These are phyloP conservation scores for Eumaeus atala DNA, from an alignment of 1,140 invertebrate species.

Conservation along the genomic window DNA sequence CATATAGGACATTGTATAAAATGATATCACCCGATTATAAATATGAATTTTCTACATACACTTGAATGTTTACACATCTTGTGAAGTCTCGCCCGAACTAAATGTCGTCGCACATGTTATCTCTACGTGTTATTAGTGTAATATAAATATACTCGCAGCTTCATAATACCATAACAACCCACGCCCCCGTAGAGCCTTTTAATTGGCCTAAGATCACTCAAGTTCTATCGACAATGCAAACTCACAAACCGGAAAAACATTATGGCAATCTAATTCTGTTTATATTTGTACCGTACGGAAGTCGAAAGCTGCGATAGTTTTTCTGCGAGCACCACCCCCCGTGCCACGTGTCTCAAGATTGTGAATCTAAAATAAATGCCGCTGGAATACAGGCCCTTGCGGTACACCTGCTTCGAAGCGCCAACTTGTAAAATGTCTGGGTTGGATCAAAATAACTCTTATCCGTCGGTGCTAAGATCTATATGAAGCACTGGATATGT, in stretches of 20 bases:
- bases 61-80: too few species aligned
- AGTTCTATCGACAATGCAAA: slow-evolving; percentile 38
- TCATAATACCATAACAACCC: slow-evolving; percentile 9
- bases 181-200: slow-evolving; percentile 22
- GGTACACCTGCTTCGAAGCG: slow-evolving; percentile 52
- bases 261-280: slow-evolving; percentile 65
- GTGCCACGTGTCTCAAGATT: slow-evolving; percentile 59
- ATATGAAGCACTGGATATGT: slow-evolving; percentile 1
- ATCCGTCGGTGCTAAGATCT: not conserved
- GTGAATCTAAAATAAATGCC: slow-evolving; percentile 63
- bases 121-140: not conserved
- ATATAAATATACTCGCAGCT: not conserved
- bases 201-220: slow-evolving; percentile 45
- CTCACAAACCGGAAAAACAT: slow-evolving; percentile 67
- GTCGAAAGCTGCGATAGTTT: slow-evolving; percentile 65
- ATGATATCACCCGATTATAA: too few species aligned
- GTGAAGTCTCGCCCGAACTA: not conserved
- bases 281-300: slow-evolving; percentile 66
- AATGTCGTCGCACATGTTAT: slow-evolving; percentile 1
- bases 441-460: slow-evolving; percentile 3
- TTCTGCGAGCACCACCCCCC: slow-evolving; percentile 42
- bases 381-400: slow-evolving; percentile 49
- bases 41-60: too few species aligned
- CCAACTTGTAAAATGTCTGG: slow-evolving; percentile 26
- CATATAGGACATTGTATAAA: too few species aligned